A percentile compares a stretch with the other conserved stretches of the same genome.
These are phyloP conservation scores for Epizoanthus fatuus DNA, from an alignment of 92 coral and sea anemone species.

Conservation along the genomic window DNA sequence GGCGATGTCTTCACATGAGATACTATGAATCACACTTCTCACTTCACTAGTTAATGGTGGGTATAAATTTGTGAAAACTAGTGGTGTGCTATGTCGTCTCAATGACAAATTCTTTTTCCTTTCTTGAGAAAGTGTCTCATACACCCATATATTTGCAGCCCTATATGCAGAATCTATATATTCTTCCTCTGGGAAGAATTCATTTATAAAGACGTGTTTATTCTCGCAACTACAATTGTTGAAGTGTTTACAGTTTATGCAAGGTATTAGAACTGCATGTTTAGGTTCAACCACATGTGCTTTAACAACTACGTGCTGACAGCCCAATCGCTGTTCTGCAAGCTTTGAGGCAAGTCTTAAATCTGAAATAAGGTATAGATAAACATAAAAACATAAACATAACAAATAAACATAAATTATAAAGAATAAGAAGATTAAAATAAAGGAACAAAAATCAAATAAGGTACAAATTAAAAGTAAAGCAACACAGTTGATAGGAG, in stretches of 20 bases:
- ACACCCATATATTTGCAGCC: not conserved
- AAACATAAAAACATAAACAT: too few species aligned
- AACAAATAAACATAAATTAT: too few species aligned
- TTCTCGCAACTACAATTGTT: slow-evolving; percentile 3
- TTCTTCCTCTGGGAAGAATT: not conserved
- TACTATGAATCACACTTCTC: not conserved
- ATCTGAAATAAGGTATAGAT: slow-evolving; percentile 6
- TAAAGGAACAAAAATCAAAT: not conserved
- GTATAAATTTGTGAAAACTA: slow-evolving; percentile 2
- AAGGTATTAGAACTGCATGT: slow-evolving; percentile 8
- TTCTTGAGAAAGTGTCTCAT: not conserved
- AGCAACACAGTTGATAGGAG: not conserved
- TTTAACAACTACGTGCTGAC: slow-evolving; percentile 18
- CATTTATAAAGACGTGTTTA: not conserved
- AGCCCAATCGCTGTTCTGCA: not conserved
- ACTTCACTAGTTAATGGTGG: slow-evolving; percentile 7
- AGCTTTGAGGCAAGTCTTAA: slow-evolving; percentile 21
- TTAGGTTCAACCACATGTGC: slow-evolving; percentile 14
- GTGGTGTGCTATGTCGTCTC: not conserved
- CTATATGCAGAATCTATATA: not conserved
- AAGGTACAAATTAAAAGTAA: not conserved
- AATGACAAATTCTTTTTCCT: not conserved
- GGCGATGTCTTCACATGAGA: slow-evolving; percentile 9
- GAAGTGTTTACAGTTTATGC: slow-evolving; percentile 19
- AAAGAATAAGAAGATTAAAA: not conserved